Base-by-base conservation (phyloP, 2,797 vertebrate genomes). In the Sylvia borin region DNA sequence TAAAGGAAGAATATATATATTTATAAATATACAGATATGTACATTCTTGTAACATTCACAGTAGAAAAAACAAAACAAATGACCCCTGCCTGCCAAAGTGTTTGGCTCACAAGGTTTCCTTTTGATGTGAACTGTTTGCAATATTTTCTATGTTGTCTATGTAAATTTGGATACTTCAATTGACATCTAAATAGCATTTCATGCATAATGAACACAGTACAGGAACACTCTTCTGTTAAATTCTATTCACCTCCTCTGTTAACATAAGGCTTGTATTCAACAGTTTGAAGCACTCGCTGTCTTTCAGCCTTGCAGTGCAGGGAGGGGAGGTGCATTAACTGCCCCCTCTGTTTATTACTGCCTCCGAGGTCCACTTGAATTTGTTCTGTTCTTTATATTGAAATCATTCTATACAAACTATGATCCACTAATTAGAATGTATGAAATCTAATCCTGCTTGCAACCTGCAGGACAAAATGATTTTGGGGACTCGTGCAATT, bases 11-110 rank as follows among this genome's bases (percentile, higher is more conserved):
- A 90, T 96, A 97, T 95, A 97, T 95, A 84, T 97, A 97, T 98
- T 97, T 98, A 98, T 97, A 98, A 98, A 98, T 98, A 96, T 98
- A 98, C 97, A 98, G 60, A 55, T 94, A 96, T 97, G 68, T 97
- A 98, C 97, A 97, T 26, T 57, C 42, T 73, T 88, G 72, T 88
- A 97, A 96, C 96, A 95, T 97, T 97, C 97, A 98, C 96, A 98
- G 97, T 97, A 92, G 78, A 85, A 96, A 96, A 97, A 70, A 0
- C 29, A 77, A 81, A 89, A 4, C 65, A 74, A 77, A 85, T 2
- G 5, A 84, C 29, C 77, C 60, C 89, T 87, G 85, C 92, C 85
- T 96, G 96, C 96, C 97, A 95, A 36, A 38, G 71, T 54, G 29
- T 80, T 96, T 95, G 96, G 93, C 58, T 85, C 87, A 90, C 38